Percentiles rank a stretch among this genome's conserved stretches.
These are phyloP conservation scores for Luffia ferchaultella DNA, from an alignment of 2,888 invertebrate genomes.

Conservation along the genomic window DNA sequence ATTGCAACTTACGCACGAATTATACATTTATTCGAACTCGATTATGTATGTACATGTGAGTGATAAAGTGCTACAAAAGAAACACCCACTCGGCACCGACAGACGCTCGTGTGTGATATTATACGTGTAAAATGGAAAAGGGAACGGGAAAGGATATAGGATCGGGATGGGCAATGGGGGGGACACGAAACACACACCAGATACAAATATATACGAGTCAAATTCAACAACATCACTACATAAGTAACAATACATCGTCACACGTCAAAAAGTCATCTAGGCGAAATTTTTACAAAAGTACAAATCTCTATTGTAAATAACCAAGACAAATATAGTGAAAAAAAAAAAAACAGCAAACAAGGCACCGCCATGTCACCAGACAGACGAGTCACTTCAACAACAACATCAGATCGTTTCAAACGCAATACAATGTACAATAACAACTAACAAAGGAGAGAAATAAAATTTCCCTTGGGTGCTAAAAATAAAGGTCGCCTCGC, in stretches of 20 bases:
- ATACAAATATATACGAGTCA: conserved; percentile 21
- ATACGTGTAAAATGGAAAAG: background rate
- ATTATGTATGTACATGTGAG: background rate
- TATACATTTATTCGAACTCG: background rate
- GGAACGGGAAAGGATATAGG: conserved; percentile 8
- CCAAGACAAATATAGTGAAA: background rate
- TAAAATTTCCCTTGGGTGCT: background rate
- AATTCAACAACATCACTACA: conserved; percentile 36
- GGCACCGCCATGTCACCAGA: background rate
- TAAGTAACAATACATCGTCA: conserved; percentile 18
- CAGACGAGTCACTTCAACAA: background rate
- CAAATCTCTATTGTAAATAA: conserved; percentile 25
- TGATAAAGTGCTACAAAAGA: background rate
- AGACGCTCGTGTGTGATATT: background rate
- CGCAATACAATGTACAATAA: too few species aligned
- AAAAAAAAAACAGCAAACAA: background rate
- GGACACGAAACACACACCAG: conserved; percentile 34
- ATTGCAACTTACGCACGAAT: background rate
- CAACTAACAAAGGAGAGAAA: background rate
- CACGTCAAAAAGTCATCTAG: conserved; percentile 22
- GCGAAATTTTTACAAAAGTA: conserved; percentile 40
- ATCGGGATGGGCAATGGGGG: conserved; percentile 40
- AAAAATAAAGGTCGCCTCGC: background rate
- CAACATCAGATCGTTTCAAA: background rate
- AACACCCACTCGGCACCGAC: background rate